Conservation (phyloP, 2,113 vertebrate genomes). For the Vicugna pacos region DNA sequence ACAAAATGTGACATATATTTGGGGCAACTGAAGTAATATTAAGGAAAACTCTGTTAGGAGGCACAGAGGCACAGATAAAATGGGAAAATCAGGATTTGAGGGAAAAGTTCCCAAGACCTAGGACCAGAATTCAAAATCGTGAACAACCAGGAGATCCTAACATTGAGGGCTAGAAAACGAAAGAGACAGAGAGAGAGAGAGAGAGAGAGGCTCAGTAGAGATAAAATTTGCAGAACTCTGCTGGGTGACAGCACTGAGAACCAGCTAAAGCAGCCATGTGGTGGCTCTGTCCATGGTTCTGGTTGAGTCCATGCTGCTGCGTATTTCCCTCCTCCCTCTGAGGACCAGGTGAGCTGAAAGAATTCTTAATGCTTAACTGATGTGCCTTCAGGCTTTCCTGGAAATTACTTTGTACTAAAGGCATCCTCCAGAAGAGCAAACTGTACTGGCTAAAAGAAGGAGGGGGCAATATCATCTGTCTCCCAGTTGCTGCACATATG, state of each 20-base stretch:
- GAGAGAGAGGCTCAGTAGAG: background rate
- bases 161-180: background rate
- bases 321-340: background rate
- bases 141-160: background rate
- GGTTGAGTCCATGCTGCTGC: background rate
- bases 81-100: background rate
- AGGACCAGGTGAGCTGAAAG: constrained; percentile 23
- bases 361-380: constrained; percentile 39
- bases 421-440: constrained; percentile 52
- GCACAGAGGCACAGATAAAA: background rate
- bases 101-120: background rate
- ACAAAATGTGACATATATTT: background rate
- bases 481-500: constrained; percentile 38
- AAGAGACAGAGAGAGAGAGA: background rate
- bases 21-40: background rate
- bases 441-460: constrained; percentile 49
- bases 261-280: fast-evolving
- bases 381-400: constrained; percentile 22
- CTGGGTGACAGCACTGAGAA: background rate
- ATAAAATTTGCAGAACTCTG: background rate
- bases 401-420: constrained; percentile 68
- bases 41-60: constrained; percentile 9
- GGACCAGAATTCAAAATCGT: constrained; percentile 35
- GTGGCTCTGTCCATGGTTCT: constrained; percentile 39
- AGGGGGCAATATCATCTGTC: constrained; percentile 53